phyloP scores from a whole-genome alignment of 92 coral and sea anemone species.

The Porites evermanni region DNA sequence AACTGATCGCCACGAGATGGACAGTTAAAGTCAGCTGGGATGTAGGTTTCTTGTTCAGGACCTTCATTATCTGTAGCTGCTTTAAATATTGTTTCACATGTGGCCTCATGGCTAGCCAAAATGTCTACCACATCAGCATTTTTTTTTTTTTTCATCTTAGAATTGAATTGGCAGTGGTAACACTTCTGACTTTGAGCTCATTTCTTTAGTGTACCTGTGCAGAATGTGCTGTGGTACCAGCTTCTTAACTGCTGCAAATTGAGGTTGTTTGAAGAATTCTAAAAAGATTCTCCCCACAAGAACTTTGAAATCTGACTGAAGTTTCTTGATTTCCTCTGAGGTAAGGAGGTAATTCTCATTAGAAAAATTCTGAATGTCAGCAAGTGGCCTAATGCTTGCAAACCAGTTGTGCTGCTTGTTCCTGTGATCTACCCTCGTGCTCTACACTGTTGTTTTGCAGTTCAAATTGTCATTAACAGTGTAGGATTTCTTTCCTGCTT shows the following conservation, averaged over 20 bases:
- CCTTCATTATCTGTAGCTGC: constrained; percentile 1
- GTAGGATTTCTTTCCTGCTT: too few species aligned
- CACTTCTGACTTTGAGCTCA: neutral
- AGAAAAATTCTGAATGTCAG: constrained; percentile 15
- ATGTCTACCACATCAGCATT: constrained; percentile 44
- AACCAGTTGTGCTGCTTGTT: too few species aligned
- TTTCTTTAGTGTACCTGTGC: too few species aligned
- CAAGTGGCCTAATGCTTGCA: constrained; percentile 13
- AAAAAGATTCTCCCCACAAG: too few species aligned
- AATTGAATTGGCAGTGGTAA: constrained; percentile 22
- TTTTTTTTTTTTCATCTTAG: constrained; percentile 5
- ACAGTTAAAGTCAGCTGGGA: constrained; percentile 18
- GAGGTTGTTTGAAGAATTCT: too few species aligned
- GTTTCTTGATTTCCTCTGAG: constrained; percentile 26
- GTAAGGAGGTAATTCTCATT: constrained; percentile 31
- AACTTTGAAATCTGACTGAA: too few species aligned
- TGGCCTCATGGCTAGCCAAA: constrained; percentile 26
- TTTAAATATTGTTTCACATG: constrained; percentile 14
- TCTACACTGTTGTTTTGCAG: constrained; percentile 13
- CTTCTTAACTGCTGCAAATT: too few species aligned
- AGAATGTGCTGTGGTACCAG: too few species aligned
- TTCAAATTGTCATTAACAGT: constrained; percentile 32
- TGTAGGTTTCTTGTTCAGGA: neutral
- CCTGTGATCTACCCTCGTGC: too few species aligned
- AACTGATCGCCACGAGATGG: constrained; percentile 12